phyloP scores from a whole-genome alignment of 2,113 vertebrate genomes.

The Limnothrissa miodon region DNA sequence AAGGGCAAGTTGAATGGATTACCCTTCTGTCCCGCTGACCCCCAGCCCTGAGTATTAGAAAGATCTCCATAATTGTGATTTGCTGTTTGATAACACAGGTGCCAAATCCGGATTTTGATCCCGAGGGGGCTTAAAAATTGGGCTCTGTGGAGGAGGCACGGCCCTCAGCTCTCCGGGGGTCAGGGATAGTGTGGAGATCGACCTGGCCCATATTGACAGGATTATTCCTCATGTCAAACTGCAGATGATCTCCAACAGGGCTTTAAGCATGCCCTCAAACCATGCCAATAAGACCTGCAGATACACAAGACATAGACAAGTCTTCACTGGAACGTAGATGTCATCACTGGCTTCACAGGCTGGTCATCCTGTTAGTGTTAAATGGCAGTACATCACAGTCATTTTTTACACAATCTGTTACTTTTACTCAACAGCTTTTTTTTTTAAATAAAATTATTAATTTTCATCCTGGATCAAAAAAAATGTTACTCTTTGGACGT shows the following conservation, averaged over 20 bases:
- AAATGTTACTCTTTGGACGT: not conserved
- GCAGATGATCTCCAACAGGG: conserved; percentile 27
- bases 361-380: not conserved
- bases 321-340: not conserved
- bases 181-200: conserved; percentile 10
- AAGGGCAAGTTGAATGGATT: conserved; percentile 24
- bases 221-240: conserved; percentile 35
- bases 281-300: not conserved
- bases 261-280: conserved; percentile 24
- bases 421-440: too few relatives aligned
- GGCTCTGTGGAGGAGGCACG: conserved; percentile 24
- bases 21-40: conserved; percentile 28
- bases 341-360: too few relatives aligned
- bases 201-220: conserved; percentile 34
- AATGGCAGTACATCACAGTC: not conserved
- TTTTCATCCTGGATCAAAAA: too few relatives aligned
- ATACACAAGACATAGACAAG: not conserved
- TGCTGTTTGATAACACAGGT: conserved; percentile 39
- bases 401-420: too few relatives aligned
- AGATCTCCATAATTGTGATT: conserved; percentile 40
- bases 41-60: conserved; percentile 5
- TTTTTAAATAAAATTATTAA: too few relatives aligned
- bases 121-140: conserved; percentile 37
- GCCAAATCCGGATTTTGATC: conserved; percentile 43
- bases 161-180: not conserved